These are phyloP conservation scores for Tenualosa ilisha DNA, from an alignment of 2,797 vertebrate species.

Conservation along the genomic window DNA sequence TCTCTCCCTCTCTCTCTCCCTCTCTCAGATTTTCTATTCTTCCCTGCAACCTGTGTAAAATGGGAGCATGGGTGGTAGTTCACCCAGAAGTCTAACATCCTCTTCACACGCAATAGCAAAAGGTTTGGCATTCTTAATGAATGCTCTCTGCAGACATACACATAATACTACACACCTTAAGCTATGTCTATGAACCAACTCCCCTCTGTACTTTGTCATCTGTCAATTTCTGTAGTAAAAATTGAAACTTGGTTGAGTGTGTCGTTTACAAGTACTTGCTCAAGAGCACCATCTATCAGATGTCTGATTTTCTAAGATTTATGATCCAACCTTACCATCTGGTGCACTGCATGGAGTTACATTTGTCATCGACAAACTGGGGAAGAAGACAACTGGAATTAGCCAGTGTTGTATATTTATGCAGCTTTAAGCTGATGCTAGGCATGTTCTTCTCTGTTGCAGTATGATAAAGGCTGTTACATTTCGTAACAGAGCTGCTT, in stretches of 20 bases:
- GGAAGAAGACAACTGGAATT: conserved; percentile 75
- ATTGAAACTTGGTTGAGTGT: conserved; percentile 21
- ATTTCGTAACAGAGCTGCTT: conserved; percentile 61
- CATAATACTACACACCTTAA: neutral
- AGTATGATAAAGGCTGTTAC: conserved; percentile 68
- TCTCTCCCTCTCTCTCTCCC: neutral
- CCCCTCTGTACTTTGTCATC: neutral
- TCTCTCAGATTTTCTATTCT: neutral
- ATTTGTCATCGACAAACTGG: conserved; percentile 77
- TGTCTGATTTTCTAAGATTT: conserved; percentile 70
- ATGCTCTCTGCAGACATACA: neutral
- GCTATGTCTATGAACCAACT: neutral
- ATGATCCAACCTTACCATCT: conserved; percentile 77
- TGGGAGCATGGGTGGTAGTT: neutral
- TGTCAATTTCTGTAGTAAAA: conserved; percentile 9
- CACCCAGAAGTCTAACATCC: neutral
- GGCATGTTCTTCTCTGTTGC: conserved; percentile 62
- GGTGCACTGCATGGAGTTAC: conserved; percentile 70
- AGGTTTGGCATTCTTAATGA: neutral
- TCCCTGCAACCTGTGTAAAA: conserved; percentile 53
- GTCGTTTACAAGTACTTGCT: conserved; percentile 7
- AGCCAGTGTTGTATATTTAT: conserved; percentile 69
- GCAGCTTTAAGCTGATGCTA: conserved; percentile 69
- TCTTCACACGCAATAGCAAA: neutral
- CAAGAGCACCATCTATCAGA: conserved; percentile 64